Evolutionary conservation across 2,888 invertebrate species (phyloP), one percentile per base, ranked within the genome.

Genomic region (Acanthacorydalis orientalis): DNA sequence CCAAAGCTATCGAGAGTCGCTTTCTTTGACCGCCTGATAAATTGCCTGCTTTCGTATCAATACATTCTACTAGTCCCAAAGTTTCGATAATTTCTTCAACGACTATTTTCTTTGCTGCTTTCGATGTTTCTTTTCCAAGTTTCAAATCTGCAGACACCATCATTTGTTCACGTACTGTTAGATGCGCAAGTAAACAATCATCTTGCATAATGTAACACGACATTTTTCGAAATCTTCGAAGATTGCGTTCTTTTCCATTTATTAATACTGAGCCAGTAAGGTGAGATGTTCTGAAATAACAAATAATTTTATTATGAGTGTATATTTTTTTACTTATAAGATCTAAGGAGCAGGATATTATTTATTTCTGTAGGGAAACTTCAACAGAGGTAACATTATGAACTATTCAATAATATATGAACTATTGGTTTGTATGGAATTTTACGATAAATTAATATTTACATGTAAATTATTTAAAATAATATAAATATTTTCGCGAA

Each of bases 201-300:
- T 90, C 89, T 63, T 96, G 95, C 92, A 95, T 95, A 55, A 96
- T 95, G 68, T 95, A 95, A 61, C 92, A 92, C 11, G 92, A 91
- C 67, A 91, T 78, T 64, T 93, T 93, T 33, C 93, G 79, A 68
- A 95, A 95, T 51, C 84, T 73, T 37, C 92, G 73, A 40, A 90
- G 70, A 65, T 89, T 90, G 47, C 93, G 70, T 54, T 85, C 84
- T 59, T 86, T 85, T 42, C 88, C 88, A 62, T 93, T 92, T 57
- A 95, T 88, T 48, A 82, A 68, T 51, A 93, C 85, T 31, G 80
- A 80, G 7, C 95, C 95, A 56, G 79, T 83, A 23, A 93, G 71
- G 59, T 87, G 83, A 50, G 85, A 82, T 42, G 86, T 87, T 67
- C 89, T 89, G 68, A 11, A 70, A 68, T 35, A 23, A 11, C 11